Evolutionary conservation across 2,888 invertebrate genomes (phyloP).

Genomic region (Drosophila anomalipes): DNA sequence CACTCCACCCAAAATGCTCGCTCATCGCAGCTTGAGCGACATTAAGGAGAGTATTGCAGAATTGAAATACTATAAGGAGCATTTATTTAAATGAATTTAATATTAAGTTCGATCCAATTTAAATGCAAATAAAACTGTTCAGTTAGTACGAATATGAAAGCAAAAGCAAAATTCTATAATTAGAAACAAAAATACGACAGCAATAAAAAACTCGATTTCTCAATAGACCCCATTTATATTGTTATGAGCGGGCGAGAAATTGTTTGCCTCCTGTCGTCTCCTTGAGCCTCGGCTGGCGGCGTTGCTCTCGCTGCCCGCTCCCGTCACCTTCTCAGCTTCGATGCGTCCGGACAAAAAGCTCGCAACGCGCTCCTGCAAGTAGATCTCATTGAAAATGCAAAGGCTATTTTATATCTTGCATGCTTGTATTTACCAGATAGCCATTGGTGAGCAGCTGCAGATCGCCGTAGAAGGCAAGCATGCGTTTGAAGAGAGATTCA

Average conservation of each 20-base stretch:
- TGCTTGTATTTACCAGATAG: slow-evolving; percentile 73
- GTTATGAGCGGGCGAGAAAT: slow-evolving; percentile 81
- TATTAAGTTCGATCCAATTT: slow-evolving; percentile 15
- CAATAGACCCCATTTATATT: slow-evolving; percentile 85
- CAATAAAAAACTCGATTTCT: slow-evolving; percentile 81
- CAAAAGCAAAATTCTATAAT: slow-evolving; percentile 81
- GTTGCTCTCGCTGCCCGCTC: slow-evolving; percentile 67
- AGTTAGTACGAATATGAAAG: slow-evolving; percentile 74
- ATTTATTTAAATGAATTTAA: slow-evolving; percentile 86
- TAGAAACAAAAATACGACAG: slow-evolving; percentile 81
- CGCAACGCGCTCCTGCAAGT: slow-evolving; percentile 88
- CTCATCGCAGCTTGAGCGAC: slow-evolving; percentile 92
- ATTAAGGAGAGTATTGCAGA: slow-evolving; percentile 94
- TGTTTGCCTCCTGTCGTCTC: slow-evolving; percentile 71
- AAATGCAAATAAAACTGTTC: slow-evolving; percentile 31
- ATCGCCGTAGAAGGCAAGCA: slow-evolving; percentile 77
- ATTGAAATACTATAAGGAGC: slow-evolving; percentile 90
- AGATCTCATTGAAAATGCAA: slow-evolving; percentile 1
- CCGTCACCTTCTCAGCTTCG: slow-evolving; percentile 87
- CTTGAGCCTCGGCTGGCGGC: slow-evolving; percentile 65
- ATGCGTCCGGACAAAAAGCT: slow-evolving; percentile 89
- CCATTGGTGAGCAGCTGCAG: slow-evolving; percentile 79
- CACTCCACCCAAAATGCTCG: slow-evolving; percentile 88
- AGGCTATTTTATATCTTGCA: neutral
- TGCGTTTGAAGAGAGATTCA: slow-evolving; percentile 82